Conservation (phyloP, 2,888 invertebrate species). For the Craniophora ligustri region DNA sequence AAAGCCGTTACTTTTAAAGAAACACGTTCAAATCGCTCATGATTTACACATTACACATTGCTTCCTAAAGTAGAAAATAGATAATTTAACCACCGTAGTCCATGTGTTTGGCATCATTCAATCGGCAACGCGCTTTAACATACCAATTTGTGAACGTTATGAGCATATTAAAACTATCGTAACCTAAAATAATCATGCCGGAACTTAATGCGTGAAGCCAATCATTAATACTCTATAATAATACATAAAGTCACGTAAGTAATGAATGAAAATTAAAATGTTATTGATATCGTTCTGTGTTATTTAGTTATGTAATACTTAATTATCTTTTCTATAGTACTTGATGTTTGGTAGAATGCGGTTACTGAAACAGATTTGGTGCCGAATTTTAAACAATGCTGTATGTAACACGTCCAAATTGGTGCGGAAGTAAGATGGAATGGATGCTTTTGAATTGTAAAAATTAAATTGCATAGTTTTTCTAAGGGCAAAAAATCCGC, state of each 20-base stretch:
- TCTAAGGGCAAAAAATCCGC: no score
- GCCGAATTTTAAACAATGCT: no score
- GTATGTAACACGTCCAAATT: no score
- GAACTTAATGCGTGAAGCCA: slow-evolving; percentile 71
- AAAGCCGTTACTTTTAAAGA: slow-evolving; percentile 16
- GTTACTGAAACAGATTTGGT: slow-evolving; percentile 35
- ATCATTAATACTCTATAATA: slow-evolving; percentile 72
- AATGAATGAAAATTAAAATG: slow-evolving; percentile 42
- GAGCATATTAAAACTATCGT: slow-evolving; percentile 48
- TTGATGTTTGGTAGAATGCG: slow-evolving; percentile 6
- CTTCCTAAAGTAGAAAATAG: slow-evolving; percentile 29
- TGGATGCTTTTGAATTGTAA: no score
- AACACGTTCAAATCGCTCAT: slow-evolving; percentile 19
- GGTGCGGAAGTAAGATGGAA: no score
- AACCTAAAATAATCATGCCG: slow-evolving; percentile 68
- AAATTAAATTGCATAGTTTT: no score
- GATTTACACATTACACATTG: slow-evolving; percentile 22
- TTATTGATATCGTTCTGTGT: slow-evolving; percentile 34
- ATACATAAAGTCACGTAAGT: slow-evolving; percentile 69
- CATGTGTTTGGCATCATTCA: slow-evolving; percentile 41
- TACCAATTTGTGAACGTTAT: slow-evolving; percentile 43
- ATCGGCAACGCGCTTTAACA: slow-evolving; percentile 48
- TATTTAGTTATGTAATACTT: slow-evolving; percentile 44
- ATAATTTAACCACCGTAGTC: slow-evolving; percentile 33
- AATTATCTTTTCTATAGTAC: slow-evolving; percentile 45